Base-by-base conservation (phyloP, 1,140 invertebrate species). In the Rhysida immarginata region DNA sequence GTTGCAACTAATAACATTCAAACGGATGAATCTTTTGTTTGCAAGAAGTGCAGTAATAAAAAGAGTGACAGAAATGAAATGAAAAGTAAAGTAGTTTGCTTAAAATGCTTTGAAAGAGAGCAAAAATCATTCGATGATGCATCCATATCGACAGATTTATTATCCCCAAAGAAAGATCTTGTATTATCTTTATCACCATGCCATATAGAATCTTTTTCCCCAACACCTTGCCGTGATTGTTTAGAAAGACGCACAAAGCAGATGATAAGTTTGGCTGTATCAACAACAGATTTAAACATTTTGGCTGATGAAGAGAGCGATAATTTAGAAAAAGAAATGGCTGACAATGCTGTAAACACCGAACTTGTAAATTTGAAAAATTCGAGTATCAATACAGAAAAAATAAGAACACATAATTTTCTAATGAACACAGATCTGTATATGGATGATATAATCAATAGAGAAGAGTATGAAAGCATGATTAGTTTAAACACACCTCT, bases 331-430 rank as follows among this genome's bases (percentile, higher is more conserved):
- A 16, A 8, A 8, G 29, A 35, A 35, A n/a, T n/a, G n/a, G 21
- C 8, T 27, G 64, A 67, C 53, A 67, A 66, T 48, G 61, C 64
- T 2, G 66, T 63, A 23, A 66, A 65, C 58, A 74, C 71, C 8
- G 68, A 69, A 13, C 58, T 53, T 16, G 57, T 57, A 3, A 51
- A 11, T 5, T 16, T 14, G 24, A n/a, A 5, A 5, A 51, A 27
- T 51, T 13, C 8, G 16, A 25, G 13, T n/a, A 25, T 3, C 13
- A 27, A 27, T 51, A 27, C 49, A 24, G 24, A 16, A 8, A 24
- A 2, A 5, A 8, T 20, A 5, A 41, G 58, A 3, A 59, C 50
- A 13, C 59, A 61, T 24, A 62, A 63, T 45, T 57, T 60, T n/a
- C 43, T 59, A 0, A 66, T 65, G 5, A 67, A 65, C 56, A 74